phyloP scores from a whole-genome alignment of 2,113 vertebrate species.

The Scalopus aquaticus region DNA sequence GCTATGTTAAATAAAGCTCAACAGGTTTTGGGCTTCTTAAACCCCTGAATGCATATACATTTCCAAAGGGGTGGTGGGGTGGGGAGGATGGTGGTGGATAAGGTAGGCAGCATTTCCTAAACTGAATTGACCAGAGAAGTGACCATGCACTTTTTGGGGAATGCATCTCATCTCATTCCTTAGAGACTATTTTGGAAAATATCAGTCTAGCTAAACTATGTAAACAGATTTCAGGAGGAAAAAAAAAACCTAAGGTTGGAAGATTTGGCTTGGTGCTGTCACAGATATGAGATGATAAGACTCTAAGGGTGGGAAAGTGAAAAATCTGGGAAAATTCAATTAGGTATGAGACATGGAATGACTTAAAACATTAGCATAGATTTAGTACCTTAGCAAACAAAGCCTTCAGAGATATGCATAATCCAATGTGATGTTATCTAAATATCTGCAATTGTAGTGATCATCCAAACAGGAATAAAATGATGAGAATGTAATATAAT shows the following conservation, averaged over 20 bases:
- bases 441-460: not conserved
- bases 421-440: not conserved
- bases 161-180: not conserved
- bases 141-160: not conserved
- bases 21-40: not conserved
- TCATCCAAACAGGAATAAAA: not conserved
- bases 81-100: not conserved
- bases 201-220: not conserved
- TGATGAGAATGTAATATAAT: not conserved
- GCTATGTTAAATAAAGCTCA: slow-evolving; percentile 27
- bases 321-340: not conserved
- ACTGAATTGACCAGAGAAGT: not conserved
- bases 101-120: not conserved
- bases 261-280: not conserved
- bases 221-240: not conserved
- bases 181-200: not conserved
- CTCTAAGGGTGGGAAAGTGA: not conserved
- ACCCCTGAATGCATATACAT: not conserved
- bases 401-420: not conserved
- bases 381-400: not conserved
- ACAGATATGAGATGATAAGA: not conserved
- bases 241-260: not conserved
- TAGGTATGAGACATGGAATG: not conserved
- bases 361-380: not conserved
- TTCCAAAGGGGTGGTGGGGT: not conserved